Evolutionary conservation across 2,888 invertebrate genomes (phyloP).

Genomic region (Papilio gigon): DNA sequence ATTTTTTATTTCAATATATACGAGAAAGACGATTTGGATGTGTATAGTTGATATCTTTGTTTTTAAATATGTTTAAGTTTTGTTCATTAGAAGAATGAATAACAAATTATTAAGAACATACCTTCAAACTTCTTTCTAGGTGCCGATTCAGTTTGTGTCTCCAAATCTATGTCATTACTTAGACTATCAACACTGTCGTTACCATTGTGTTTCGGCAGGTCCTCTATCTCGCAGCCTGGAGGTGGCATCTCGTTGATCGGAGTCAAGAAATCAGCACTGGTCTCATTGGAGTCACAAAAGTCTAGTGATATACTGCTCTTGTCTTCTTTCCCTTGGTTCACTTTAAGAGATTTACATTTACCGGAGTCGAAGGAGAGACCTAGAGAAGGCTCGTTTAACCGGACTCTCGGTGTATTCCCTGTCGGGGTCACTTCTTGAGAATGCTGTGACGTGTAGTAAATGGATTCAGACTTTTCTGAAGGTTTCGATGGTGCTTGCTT

Average conservation of each 20-base stretch:
- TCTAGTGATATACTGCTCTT: slow-evolving; percentile 75
- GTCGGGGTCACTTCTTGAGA: slow-evolving; percentile 77
- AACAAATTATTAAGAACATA: slow-evolving; percentile 43
- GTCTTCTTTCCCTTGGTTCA: slow-evolving; percentile 66
- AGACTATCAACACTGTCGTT: slow-evolving; percentile 73
- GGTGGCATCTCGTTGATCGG: slow-evolving; percentile 80
- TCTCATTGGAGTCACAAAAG: slow-evolving; percentile 78
- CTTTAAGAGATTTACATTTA: slow-evolving; percentile 71
- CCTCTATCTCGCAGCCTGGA: slow-evolving; percentile 76
- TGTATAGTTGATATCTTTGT: no score
- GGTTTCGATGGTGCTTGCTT: slow-evolving; percentile 59
- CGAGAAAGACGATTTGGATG: no score
- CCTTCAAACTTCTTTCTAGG: slow-evolving; percentile 70
- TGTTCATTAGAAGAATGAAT: no score
- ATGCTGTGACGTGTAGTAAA: slow-evolving; percentile 78
- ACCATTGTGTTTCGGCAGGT: slow-evolving; percentile 75
- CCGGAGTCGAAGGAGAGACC: slow-evolving; percentile 74
- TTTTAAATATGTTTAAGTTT: no score
- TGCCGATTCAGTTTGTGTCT: slow-evolving; percentile 76
- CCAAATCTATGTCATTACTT: slow-evolving; percentile 74
- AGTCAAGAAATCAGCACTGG: slow-evolving; percentile 78
- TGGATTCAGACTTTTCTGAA: slow-evolving; percentile 74
- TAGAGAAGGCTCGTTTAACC: slow-evolving; percentile 70
- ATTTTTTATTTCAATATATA: no score
- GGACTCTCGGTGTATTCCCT: slow-evolving; percentile 64